A percentile compares a stretch with the other conserved stretches of the same genome.
These are phyloP conservation scores for Periophthalmus modestus DNA, from an alignment of 2,113 vertebrate species.

Conservation along the genomic window DNA sequence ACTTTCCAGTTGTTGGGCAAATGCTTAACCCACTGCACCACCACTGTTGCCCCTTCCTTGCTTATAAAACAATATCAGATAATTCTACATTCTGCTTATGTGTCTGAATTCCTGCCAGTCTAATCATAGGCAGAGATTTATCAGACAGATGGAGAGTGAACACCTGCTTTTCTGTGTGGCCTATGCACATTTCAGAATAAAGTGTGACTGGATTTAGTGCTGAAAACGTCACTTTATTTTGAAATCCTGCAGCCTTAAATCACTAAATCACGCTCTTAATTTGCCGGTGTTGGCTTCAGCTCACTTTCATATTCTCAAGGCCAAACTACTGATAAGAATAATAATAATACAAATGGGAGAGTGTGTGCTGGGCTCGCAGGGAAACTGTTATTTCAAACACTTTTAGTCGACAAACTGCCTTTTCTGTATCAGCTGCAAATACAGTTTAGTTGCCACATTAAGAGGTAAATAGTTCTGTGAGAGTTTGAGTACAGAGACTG, in stretches of 20 bases:
- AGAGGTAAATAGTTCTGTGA: no score
- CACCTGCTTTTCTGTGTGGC: conserved; percentile 1
- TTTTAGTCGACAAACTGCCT: not conserved
- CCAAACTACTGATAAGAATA: conserved; percentile 3
- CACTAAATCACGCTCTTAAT: conserved; percentile 1
- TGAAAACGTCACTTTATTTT: conserved; percentile 27
- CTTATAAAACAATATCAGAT: no score
- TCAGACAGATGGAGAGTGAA: not conserved
- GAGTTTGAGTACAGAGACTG: no score
- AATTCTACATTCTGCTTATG: no score
- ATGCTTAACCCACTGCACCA: no score
- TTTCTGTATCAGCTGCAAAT: not conserved
- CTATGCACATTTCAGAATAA: not conserved
- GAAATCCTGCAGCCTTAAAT: conserved; percentile 13
- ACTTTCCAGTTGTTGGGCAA: no score
- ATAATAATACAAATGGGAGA: not conserved
- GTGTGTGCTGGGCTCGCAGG: not conserved
- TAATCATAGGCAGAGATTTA: not conserved
- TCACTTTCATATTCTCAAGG: conserved; percentile 1
- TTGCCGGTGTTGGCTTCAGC: not conserved
- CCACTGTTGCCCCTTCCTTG: no score
- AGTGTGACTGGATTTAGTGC: not conserved
- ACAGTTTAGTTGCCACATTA: not conserved
- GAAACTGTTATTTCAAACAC: conserved; percentile 11
- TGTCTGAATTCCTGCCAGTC: no score